Percentiles rank a stretch among this genome's conserved stretches.
Conservation (phyloP, 1,140 invertebrate genomes). For the Drosophila elegans region DNA sequence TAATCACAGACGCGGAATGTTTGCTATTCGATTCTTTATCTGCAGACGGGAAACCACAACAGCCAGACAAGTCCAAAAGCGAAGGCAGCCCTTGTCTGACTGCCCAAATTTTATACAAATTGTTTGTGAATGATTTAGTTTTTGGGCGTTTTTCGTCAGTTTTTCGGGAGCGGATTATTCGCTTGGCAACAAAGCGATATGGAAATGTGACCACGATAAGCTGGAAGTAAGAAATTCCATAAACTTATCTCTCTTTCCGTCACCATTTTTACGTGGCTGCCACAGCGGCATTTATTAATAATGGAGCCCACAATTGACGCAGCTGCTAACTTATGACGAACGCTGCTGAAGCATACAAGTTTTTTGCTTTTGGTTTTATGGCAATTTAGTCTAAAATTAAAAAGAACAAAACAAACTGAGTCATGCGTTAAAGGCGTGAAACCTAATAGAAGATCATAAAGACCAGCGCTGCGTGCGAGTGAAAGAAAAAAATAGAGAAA, state of each 20-base stretch:
- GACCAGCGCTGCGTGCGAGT: slow-evolving; percentile 6
- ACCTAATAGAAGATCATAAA: slow-evolving; percentile 35
- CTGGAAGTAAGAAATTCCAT: slow-evolving; percentile 35
- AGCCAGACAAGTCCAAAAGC: slow-evolving; percentile 21
- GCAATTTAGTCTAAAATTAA: slow-evolving; percentile 42
- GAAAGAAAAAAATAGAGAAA: slow-evolving; percentile 2
- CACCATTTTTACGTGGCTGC: slow-evolving; percentile 34
- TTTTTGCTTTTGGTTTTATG: slow-evolving; percentile 20
- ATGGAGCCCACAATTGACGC: slow-evolving; percentile 40
- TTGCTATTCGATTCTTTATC: slow-evolving; percentile 50
- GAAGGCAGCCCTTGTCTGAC: slow-evolving; percentile 22
- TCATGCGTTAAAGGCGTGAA: slow-evolving; percentile 72
- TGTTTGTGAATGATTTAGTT: slow-evolving; percentile 48
- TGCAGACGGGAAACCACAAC: slow-evolving; percentile 39
- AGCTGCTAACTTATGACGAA: slow-evolving; percentile 52
- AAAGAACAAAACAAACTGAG: slow-evolving; percentile 50
- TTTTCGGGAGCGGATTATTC: not conserved
- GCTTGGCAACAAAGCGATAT: slow-evolving; percentile 34
- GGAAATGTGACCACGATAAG: not conserved
- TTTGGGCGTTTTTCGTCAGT: slow-evolving; percentile 4
- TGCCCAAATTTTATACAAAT: slow-evolving; percentile 15
- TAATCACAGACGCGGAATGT: slow-evolving; percentile 39
- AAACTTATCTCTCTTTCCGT: slow-evolving; percentile 26
- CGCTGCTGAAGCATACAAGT: slow-evolving; percentile 23
- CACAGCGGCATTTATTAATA: slow-evolving; percentile 48